Evolutionary conservation across 2,797 vertebrate species (phyloP).

Genomic region (Acridotheres tristis): DNA sequence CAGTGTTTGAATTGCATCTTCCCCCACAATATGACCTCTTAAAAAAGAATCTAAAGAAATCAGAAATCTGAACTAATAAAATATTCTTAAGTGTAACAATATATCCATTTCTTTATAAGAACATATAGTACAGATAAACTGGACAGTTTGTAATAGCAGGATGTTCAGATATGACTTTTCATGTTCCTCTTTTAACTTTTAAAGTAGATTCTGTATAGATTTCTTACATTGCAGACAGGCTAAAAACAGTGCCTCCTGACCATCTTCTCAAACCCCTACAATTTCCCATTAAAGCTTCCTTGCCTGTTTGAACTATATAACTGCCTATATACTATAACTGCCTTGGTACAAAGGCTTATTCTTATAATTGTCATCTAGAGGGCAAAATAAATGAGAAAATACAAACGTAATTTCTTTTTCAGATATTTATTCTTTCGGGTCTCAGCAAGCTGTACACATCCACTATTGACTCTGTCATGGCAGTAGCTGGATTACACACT

Average conservation of each 20-base stretch:
- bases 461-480: background rate
- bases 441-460: background rate
- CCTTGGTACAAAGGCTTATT: background rate
- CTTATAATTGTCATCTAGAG: background rate
- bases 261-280: background rate
- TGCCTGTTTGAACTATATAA: background rate
- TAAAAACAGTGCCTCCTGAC: background rate
- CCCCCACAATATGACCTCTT: background rate
- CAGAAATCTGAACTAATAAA: background rate
- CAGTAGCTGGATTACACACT: background rate
- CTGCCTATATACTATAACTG: background rate
- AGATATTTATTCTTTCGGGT: background rate
- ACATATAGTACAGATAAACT: background rate
- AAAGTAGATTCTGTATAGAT: background rate
- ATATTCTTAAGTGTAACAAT: background rate
- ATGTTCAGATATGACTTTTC: background rate
- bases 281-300: background rate
- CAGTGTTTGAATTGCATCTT: background rate
- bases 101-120: background rate
- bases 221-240: background rate
- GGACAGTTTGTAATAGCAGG: background rate
- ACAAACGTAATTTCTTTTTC: background rate
- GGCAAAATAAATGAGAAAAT: background rate
- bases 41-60: background rate
- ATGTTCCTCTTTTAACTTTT: background rate